Base-by-base conservation (phyloP, 2,888 invertebrate species). In the Eupithecia subfuscata region DNA sequence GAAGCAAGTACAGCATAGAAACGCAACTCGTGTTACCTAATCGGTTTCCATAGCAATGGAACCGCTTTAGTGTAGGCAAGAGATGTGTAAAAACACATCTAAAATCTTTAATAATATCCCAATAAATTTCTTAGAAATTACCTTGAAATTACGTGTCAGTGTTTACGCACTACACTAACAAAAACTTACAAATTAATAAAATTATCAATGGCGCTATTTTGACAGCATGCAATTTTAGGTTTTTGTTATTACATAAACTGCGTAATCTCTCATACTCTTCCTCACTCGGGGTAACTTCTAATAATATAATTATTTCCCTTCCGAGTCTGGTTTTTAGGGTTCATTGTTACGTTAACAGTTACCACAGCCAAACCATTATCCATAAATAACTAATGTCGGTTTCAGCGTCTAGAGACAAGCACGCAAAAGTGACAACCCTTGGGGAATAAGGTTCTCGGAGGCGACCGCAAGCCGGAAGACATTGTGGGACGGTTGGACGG, bases 1-100 rank as follows among this genome's bases (percentile, higher is more conserved):
- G 73, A 80, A 34, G 2, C 34, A n/a, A 69, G 9, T 16, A 56
- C 22, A 8, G 30, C 12, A 69, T 69, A 71, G 73, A 71, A 65
- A 34, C 30, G 71, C 8, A 69, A 74, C 69, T 74, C 25, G 5
- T 14, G n/a, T 52, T n/a, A 52, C 52, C 11, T 22, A 4, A 34
- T 45, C 25, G 7, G 6, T 48, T 9, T 9, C 16, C 4, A n/a
- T n/a, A 9, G 9, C n/a, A 34, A 30, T 34, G 22, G 18, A 34
- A n/a, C 12, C 14, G 16, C 63, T 63, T 25, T 16, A n/a, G n/a
- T n/a, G n/a, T n/a, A n/a, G n/a, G n/a, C n/a, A 22, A 63, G 14
- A 30, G 30, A 30, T 63, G 3, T 25, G 25, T 48, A 48, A 48
- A 45, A 16, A 45, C 45, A 45, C 34, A 30, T 30, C 30, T 30